Base-by-base conservation (phyloP, 2,888 invertebrate genomes). In the Gasteruption jaculator region DNA sequence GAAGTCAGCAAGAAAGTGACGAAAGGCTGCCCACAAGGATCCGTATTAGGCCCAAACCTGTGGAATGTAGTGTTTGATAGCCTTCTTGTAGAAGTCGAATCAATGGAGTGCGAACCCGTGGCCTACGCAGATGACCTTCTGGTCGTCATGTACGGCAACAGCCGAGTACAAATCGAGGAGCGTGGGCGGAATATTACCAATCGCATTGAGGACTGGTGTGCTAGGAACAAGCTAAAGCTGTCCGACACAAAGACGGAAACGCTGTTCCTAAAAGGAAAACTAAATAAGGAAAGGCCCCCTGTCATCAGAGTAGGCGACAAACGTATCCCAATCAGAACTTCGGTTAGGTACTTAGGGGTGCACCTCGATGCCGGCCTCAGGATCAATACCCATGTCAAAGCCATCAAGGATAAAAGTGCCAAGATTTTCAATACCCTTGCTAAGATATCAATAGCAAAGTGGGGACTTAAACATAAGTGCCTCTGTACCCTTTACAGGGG, bases 61-160 rank as follows among this genome's bases (percentile, higher is more conserved):
- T 48, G 42, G 40, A 48, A 45, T 24, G 3, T 48, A 1, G 27
- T 43, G 7, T 45, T 48, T 16, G 40, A 48, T 14, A 25, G 7
- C 2, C 7, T 37, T 1, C 26, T 48, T 1, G 20, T 16, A n/a
- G 7, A 1, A 0, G 11, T 34, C 3, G 18, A 20, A 11, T 1
- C 14, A 2, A 6, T 32, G 1, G 19, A 8, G 16, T 3, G 22
- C 3, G 11, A 8, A 12, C 7, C 33, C 1, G 30, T 50, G 0
- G 50, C 49, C 0, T 52, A 52, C 26, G 49, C 52, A 6, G 50
- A 53, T 20, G 53, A 55, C 27, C 21, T 38, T 5, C 15, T 45
- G 0, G 40, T 49, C 0, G 0, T 48, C 0, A n/a, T 51, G 0
- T 11, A 22, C 7, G 50, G 44, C 1, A 21, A 45, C 6, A 38